Conservation (phyloP, 92 coral and sea anemone species). For the Virgularia gustaviana region DNA sequence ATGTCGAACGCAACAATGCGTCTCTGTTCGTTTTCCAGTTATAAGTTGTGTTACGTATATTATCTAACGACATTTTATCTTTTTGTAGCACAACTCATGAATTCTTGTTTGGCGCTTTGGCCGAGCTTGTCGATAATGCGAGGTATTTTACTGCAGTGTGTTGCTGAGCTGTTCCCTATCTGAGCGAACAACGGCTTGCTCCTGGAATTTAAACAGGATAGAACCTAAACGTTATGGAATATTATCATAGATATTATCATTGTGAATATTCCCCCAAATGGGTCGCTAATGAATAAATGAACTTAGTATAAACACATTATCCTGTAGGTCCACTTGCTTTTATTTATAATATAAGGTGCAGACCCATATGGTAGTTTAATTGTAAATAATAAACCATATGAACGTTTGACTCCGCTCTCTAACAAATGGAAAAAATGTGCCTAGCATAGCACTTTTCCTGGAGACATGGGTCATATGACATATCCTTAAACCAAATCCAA, state of each 20-base stretch:
- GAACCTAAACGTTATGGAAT: too few relatives aligned
- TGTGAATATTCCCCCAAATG: too few relatives aligned
- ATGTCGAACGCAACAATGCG: neutral
- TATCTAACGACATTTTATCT: neutral
- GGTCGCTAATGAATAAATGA: too few relatives aligned
- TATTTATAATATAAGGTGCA: too few relatives aligned
- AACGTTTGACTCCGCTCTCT: too few relatives aligned
- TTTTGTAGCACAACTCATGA: constrained; percentile 88
- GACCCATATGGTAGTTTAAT: too few relatives aligned
- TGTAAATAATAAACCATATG: too few relatives aligned
- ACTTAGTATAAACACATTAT: too few relatives aligned
- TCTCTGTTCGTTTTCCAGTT: neutral
- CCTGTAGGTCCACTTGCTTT: too few relatives aligned
- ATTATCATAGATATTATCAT: too few relatives aligned
- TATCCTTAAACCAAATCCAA: neutral
- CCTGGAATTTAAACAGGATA: too few relatives aligned
- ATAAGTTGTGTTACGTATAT: neutral
- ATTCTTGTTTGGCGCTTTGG: constrained; percentile 94
- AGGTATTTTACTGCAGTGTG: constrained; percentile 56
- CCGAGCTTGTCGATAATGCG: constrained; percentile 92
- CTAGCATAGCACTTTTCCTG: neutral
- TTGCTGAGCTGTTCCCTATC: neutral
- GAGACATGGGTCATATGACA: neutral
- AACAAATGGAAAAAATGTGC: neutral
- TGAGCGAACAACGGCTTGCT: too few relatives aligned